Percentiles rank a stretch among this genome's conserved stretches.
These are phyloP conservation scores for Drosophila mayaguana DNA, from an alignment of 2,888 invertebrate species.

Conservation along the genomic window DNA sequence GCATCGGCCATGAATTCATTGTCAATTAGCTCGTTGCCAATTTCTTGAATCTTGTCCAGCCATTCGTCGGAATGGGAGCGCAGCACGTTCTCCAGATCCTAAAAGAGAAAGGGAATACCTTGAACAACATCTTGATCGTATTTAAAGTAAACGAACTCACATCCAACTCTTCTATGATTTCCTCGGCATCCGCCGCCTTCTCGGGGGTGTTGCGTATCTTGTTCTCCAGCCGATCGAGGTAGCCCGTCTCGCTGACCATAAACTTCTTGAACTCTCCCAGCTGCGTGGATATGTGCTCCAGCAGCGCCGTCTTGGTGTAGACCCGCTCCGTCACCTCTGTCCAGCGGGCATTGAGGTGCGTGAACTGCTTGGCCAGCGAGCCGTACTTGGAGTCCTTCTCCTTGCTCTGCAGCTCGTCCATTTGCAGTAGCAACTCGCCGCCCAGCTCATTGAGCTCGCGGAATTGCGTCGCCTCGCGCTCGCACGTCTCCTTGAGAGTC, in stretches of 20 bases:
- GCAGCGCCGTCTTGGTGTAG: slow-evolving; percentile 88
- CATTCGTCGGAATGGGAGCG: slow-evolving; percentile 89
- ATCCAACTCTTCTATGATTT: slow-evolving; percentile 95
- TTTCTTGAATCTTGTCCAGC: slow-evolving; percentile 90
- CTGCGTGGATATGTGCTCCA: slow-evolving; percentile 91
- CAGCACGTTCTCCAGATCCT: slow-evolving; percentile 94
- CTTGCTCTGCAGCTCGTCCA: slow-evolving; percentile 84
- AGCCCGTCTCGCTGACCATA: slow-evolving; percentile 90
- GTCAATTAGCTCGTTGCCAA: slow-evolving; percentile 90
- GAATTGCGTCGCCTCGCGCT: slow-evolving; percentile 89
- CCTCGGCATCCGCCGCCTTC: slow-evolving; percentile 93
- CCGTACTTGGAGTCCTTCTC: slow-evolving; percentile 85
- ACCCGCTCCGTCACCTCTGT: slow-evolving; percentile 89
- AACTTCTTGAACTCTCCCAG: slow-evolving; percentile 92
- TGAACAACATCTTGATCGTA: slow-evolving; percentile 87
- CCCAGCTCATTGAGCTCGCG: slow-evolving; percentile 89
- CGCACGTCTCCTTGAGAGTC: slow-evolving; percentile 90
- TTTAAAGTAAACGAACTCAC: slow-evolving; percentile 88
- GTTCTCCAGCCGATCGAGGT: slow-evolving; percentile 92
- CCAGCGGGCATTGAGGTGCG: slow-evolving; percentile 90
- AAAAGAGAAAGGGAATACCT: background rate
- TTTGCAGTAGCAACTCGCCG: slow-evolving; percentile 88
- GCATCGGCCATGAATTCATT: slow-evolving; percentile 90
- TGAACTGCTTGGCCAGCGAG: slow-evolving; percentile 88
- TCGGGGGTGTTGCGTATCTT: slow-evolving; percentile 90